Evolutionary conservation across 2,888 invertebrate species (phyloP).

Genomic region (Phortica magna): DNA sequence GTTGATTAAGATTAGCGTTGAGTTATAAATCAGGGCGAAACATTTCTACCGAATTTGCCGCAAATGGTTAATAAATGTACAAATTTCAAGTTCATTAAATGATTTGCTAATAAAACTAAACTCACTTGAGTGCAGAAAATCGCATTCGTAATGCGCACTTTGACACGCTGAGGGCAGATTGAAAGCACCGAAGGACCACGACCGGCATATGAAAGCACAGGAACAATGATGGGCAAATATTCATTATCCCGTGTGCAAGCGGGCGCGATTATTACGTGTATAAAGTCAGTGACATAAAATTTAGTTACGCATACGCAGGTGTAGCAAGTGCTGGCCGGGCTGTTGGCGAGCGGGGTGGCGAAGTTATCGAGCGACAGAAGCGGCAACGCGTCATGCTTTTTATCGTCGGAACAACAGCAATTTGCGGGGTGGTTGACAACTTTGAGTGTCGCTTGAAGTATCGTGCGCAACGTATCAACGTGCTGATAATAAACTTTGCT

Average conservation of each 20-base stretch:
- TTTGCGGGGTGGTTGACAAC: constrained; percentile 24
- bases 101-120: constrained; percentile 73
- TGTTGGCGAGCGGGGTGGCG: background rate
- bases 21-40: no score
- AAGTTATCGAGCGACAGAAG: constrained; percentile 50
- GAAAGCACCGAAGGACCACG: background rate
- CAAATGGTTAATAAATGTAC: constrained; percentile 61
- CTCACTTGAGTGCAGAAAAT: constrained; percentile 73
- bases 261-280: constrained; percentile 26
- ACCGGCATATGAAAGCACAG: background rate
- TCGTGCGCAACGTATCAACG: constrained; percentile 44
- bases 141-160: constrained; percentile 76
- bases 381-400: constrained; percentile 70
- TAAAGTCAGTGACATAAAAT: constrained; percentile 52
- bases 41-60: constrained; percentile 49
- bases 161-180: constrained; percentile 36
- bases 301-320: constrained; percentile 65
- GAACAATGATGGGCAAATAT: constrained; percentile 1
- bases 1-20: no score
- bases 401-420: constrained; percentile 46
- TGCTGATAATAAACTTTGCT: constrained; percentile 43
- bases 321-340: background rate
- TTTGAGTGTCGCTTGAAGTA: background rate
- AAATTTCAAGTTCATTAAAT: constrained; percentile 71
- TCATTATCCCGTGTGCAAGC: constrained; percentile 15